Evolutionary conservation across 2,113 vertebrate genomes (phyloP).

Genomic region (Ochotona princeps): DNA sequence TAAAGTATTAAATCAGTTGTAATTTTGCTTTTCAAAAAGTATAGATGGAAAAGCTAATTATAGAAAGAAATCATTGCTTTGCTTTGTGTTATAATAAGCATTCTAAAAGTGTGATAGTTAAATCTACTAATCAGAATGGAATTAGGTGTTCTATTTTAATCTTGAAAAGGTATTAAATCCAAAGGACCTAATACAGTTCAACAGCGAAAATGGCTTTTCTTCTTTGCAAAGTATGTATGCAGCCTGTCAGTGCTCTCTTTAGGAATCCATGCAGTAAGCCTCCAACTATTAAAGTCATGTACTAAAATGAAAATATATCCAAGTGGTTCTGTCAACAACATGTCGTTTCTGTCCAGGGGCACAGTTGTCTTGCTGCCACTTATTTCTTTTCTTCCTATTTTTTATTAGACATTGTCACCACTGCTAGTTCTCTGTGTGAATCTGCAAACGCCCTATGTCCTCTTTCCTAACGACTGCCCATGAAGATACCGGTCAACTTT

Average conservation of each 20-base stretch:
- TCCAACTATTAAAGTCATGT: slow-evolving; percentile 1
- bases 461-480: neutral
- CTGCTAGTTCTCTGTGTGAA: neutral
- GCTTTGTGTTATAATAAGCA: no score
- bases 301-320: slow-evolving; percentile 12
- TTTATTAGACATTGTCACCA: neutral
- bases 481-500: neutral
- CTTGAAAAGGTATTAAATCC: neutral
- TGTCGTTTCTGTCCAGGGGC: neutral
- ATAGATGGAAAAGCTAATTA: no score
- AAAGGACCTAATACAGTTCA: neutral
- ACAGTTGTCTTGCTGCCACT: neutral
- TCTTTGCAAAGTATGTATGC: slow-evolving; percentile 20
- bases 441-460: neutral
- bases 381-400: neutral
- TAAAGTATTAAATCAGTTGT: no score
- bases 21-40: no score
- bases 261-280: neutral
- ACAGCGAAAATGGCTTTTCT: neutral
- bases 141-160: slow-evolving; percentile 5
- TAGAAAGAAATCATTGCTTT: no score
- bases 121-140: neutral
- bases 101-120: neutral
- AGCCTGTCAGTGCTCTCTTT: neutral
- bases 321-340: neutral